Base-by-base conservation (phyloP, 2,888 invertebrate genomes). In the Archaeoteleia sp. region DNA sequence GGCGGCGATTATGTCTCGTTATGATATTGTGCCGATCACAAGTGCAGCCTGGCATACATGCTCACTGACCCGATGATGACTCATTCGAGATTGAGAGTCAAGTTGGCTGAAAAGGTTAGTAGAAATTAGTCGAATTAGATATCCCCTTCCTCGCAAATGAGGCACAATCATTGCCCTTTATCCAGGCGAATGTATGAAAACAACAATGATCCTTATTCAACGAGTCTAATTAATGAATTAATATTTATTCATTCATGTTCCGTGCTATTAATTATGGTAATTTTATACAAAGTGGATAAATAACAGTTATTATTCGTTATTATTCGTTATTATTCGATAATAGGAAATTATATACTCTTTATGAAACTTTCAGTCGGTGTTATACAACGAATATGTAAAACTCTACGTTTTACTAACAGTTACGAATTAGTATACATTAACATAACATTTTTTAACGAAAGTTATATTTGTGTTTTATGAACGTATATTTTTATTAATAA, bases 11-110 rank as follows among this genome's bases (percentile, higher is more conserved):
- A 67, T 54, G 32, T 29, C 60, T 69, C 53, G 62, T 69, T 69
- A 67, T 60, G 65, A n/a, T n/a, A 65, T 71, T 66, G 57, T 45
- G 60, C 49, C 57, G 53, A 67, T 67, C 58, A 45, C 35, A 43
- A 54, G 49, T 34, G 60, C 45, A 29, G 48, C 40, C 10, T 60
- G 70, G 53, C 67, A 72, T 58, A 70, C 67, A 72, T 72, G 72
- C 62, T 67, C 65, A 51, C 58, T 70, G 70, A 70, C 72, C 61
- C 70, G 67, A 23, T 43, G 63, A 67, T 72, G 70, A 70, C 66
- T 70, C 70, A 72, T 40, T 66, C 55, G 43, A 55, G 55, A 67
- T 67, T 29, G 54, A 49, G 32, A 37, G 43, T 43, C 43, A 43
- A 54, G 25, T 34, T 43, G 43, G 8, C 17, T 43, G 23, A 27